Evolutionary conservation across 2,113 vertebrate species (phyloP).

Genomic region (Rhinichthys klamathensis): DNA sequence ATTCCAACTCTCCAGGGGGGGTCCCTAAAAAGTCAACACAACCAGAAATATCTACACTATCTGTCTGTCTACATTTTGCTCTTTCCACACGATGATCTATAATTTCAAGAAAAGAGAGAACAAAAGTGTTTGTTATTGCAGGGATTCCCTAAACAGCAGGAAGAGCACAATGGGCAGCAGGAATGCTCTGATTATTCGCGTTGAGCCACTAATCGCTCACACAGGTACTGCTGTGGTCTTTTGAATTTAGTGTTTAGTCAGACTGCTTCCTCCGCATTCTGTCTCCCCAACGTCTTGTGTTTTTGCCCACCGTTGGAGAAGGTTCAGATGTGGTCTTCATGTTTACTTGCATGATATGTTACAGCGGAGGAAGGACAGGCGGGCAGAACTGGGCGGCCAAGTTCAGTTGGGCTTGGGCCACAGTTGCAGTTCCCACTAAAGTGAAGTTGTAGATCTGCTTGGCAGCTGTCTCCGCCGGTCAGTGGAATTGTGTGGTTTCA

Average conservation of each 20-base stretch:
- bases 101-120: conserved; percentile 39
- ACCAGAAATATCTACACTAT: conserved; percentile 62
- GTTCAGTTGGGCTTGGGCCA: conserved; percentile 21
- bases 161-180: conserved; percentile 51
- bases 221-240: background rate
- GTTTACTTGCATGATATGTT: conserved; percentile 21
- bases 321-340: conserved; percentile 38
- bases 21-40: conserved; percentile 35
- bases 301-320: conserved; percentile 22
- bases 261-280: conserved; percentile 9
- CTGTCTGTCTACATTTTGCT: conserved; percentile 54
- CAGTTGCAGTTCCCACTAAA: conserved; percentile 47
- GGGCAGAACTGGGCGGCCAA: conserved; percentile 24
- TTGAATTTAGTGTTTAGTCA: background rate
- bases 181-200: conserved; percentile 56
- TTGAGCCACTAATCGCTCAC: conserved; percentile 3
- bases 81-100: conserved; percentile 53
- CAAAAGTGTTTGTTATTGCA: conserved; percentile 59
- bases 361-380: conserved; percentile 15
- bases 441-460: conserved; percentile 63
- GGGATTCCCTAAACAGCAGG: conserved; percentile 55
- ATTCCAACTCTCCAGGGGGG: conserved; percentile 20
- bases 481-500: conserved; percentile 60
- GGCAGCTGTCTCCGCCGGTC: conserved; percentile 50
- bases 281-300: background rate